Conservation (phyloP, 30 jellyfish, hydroid and myxozoan genomes). For the Rhopilema esculentum region DNA sequence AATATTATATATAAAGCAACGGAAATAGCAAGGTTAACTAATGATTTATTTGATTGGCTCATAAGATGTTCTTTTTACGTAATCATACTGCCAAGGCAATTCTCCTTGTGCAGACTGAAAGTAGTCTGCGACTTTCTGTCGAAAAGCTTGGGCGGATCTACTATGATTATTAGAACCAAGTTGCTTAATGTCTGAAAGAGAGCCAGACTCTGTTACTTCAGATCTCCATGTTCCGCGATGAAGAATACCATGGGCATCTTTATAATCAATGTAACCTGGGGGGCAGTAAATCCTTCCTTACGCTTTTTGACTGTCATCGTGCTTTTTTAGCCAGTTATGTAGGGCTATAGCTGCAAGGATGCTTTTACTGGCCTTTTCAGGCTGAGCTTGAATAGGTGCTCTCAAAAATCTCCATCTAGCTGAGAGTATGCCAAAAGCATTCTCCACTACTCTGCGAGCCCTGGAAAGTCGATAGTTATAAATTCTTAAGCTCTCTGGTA, state of each 20-base stretch:
- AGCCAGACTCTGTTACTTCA: slow-evolving; percentile 21
- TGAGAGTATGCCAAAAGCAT: slow-evolving; percentile 66
- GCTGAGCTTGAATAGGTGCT: slow-evolving; percentile 43
- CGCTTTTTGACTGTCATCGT: slow-evolving; percentile 25
- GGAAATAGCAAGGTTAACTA: not conserved
- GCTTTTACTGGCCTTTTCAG: slow-evolving; percentile 25
- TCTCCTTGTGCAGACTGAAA: slow-evolving; percentile 16
- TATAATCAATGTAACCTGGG: slow-evolving; percentile 47
- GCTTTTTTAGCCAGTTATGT: slow-evolving; percentile 37
- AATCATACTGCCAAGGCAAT: slow-evolving; percentile 41
- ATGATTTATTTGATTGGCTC: slow-evolving; percentile 2
- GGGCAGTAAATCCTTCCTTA: slow-evolving; percentile 44
- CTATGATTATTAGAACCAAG: slow-evolving; percentile 18
- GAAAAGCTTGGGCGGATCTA: slow-evolving; percentile 12
- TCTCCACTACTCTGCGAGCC: slow-evolving; percentile 59
- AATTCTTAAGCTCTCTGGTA: slow-evolving; percentile 26
- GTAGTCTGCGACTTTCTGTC: slow-evolving; percentile 12
- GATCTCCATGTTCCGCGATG: slow-evolving; percentile 46
- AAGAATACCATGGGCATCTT: slow-evolving; percentile 56
- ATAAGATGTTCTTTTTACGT: slow-evolving; percentile 30
- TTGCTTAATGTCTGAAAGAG: slow-evolving; percentile 13
- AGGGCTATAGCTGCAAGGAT: slow-evolving; percentile 31
- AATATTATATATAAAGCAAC: not conserved
- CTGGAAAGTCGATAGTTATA: slow-evolving; percentile 52
- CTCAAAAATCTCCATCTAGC: slow-evolving; percentile 44